These are phyloP conservation scores for Orthosia gothica DNA, from an alignment of 2,888 invertebrate species.

Conservation along the genomic window DNA sequence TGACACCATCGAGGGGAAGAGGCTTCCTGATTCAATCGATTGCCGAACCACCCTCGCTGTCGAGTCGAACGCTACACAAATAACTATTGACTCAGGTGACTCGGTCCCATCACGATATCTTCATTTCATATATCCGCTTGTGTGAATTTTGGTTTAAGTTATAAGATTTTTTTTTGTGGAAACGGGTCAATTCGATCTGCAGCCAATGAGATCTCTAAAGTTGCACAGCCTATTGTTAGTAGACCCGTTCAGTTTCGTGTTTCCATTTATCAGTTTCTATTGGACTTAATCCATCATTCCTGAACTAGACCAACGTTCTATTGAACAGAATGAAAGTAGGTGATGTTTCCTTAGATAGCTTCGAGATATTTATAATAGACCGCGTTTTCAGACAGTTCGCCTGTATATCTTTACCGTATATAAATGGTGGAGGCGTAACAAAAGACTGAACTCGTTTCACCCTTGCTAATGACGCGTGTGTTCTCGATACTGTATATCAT, in stretches of 20 bases:
- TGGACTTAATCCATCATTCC: conserved; percentile 46
- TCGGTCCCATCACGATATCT: conserved; percentile 43
- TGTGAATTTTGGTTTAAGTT: neutral
- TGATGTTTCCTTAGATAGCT: conserved; percentile 56
- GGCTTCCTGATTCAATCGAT: conserved; percentile 81
- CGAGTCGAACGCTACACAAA: conserved; percentile 72
- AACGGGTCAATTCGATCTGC: conserved; percentile 9
- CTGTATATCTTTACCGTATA: conserved; percentile 27
- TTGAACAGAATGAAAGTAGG: conserved; percentile 53
- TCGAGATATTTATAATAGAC: conserved; percentile 39
- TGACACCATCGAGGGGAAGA: conserved; percentile 74
- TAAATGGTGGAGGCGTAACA: conserved; percentile 30
- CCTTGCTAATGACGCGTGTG: conserved; percentile 47
- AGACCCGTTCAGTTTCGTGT: conserved; percentile 32
- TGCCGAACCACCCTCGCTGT: conserved; percentile 77
- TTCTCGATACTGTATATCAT: conserved; percentile 31
- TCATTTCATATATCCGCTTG: conserved; percentile 10
- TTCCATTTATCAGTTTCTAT: conserved; percentile 45
- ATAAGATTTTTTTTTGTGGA: neutral
- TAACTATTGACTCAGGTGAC: conserved; percentile 79
- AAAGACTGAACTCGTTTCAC: conserved; percentile 53
- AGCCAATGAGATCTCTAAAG: neutral
- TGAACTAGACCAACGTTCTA: conserved; percentile 48
- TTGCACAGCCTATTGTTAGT: conserved; percentile 17
- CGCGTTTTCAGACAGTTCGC: conserved; percentile 30